Evolutionary conservation across 2,797 vertebrate genomes (phyloP), one percentile per base, ranked within the genome.

Genomic region (Thunnus albacares): DNA sequence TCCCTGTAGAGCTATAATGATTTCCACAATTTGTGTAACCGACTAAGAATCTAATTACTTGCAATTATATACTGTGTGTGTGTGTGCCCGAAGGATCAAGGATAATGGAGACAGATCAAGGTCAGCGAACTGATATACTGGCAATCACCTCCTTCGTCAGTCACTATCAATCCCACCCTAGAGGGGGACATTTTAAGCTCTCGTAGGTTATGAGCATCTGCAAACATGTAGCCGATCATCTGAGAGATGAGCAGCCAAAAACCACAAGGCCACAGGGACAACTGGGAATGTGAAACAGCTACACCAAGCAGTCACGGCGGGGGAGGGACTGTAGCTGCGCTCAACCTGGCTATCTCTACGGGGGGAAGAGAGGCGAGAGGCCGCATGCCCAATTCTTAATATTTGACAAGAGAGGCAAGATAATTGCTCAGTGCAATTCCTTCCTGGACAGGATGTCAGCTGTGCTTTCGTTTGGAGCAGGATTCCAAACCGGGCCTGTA

Each of bases 391-490:
- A 56, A 72, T 85, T 87, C 83, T 80, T 83, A 87, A 88, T 87
- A 90, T 87, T 84, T 90, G 91, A 92, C 90, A 89, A 90, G 87
- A 85, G 80, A 87, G 77, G 85, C 86, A 81, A 70, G 83, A 87
- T 89, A 92, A 92, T 91, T 94, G 90, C 82, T 86, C 85, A 60
- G 82, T 43, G 81, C 79, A 73, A 77, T 84, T 85, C 89, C 18
- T 68, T 82, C 80, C 68, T 76, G 81, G 87, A 92, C 93, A 88
- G 89, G 87, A 93, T 83, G 86, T 93, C 89, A 92, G 91, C 86
- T 85, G 81, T 81, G 87, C 88, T 91, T 90, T 92, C 58, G 76
- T 84, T 87, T 75, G 68, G 80, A 89, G 86, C 75, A 56, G 71
- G 69, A 83, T 78, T 90, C 85, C 55, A 89, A 86, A 82, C 77